Base-by-base conservation (phyloP, 2,888 invertebrate genomes). In the Aradus depressus region DNA sequence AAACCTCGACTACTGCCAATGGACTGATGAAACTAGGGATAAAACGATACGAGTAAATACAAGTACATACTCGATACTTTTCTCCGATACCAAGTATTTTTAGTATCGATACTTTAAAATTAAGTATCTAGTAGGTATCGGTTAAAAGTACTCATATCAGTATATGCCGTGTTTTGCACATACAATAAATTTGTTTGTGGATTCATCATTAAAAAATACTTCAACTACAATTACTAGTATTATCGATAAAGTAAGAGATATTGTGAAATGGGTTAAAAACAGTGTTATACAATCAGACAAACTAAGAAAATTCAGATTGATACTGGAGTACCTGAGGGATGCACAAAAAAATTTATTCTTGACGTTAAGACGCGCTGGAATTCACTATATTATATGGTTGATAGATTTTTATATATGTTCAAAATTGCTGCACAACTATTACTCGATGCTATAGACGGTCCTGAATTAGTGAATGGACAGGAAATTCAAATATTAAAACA, bases 181-280 rank as follows among this genome's bases (percentile, higher is more conserved):
- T 18, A 42, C 50, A 18, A 2, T 42, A 16, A 42, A 42, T 21
- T 49, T 49, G 42, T 21, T 49, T 42, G 3, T 42, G 6, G 42
- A 42, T 16, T 3, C 41, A 3, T n/a, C 22, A 4, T 4, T 42
- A 12, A 19, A 42, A 6, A 19, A 26, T 22, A 2, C 21, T 42
- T n/a, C n/a, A n/a, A n/a, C n/a, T n/a, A 28, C 4, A 3, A 10
- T 31, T 19, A 6, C n/a, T 31, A 10, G 22, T 3, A 3, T 21
- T 18, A 42, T 49, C 10, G 34, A 41, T 21, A 49, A 49, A 42
- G 42, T 49, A 3, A 42, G 42, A 49, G 21, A 14, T 21, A 49
- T 49, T 28, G 50, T 49, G n/a, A 49, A 49, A 42, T 49, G 28
- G 35, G 38, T 51, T 3, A 51, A 51, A 38, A 51, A 44, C 22